Percentiles rank a stretch among this genome's conserved stretches.
Conservation (phyloP, 2,113 vertebrate genomes). For the Prietella phreatophila region DNA sequence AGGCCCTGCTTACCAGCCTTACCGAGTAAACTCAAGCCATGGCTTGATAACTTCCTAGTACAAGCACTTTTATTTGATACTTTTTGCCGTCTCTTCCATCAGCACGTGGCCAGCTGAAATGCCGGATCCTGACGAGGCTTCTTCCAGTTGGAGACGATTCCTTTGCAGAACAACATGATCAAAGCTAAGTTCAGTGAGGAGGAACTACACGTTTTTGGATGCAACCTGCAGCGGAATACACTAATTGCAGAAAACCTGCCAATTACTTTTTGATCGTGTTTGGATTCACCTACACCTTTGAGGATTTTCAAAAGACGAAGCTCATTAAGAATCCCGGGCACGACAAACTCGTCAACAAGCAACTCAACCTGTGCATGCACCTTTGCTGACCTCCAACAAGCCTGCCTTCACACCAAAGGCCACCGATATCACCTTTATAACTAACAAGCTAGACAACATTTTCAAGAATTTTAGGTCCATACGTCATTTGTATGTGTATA, state of each 20-base stretch:
- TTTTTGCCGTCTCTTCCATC: not conserved
- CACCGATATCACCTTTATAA: not conserved
- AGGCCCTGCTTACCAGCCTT: not conserved
- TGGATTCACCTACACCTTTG: not conserved
- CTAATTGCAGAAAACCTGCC: not conserved
- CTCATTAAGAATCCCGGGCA: not conserved
- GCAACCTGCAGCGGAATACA: not conserved
- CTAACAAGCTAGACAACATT: not conserved
- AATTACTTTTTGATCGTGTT: conserved; percentile 1
- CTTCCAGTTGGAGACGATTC: not conserved
- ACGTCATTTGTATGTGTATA: not conserved
- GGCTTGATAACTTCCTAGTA: not conserved
- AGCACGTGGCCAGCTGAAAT: not conserved
- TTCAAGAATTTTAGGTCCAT: not conserved
- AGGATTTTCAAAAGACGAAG: not conserved
- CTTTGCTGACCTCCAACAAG: not conserved
- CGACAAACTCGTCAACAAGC: not conserved
- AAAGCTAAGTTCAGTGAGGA: not conserved
- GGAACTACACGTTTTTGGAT: not conserved
- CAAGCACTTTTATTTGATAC: not conserved
- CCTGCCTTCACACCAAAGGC: not conserved
- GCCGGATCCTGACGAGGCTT: not conserved
- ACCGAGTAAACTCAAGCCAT: not conserved
- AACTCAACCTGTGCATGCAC: not conserved
- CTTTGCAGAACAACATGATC: not conserved